Base-by-base conservation (phyloP, 2,888 invertebrate species). In the Blastobasis lacticolella region DNA sequence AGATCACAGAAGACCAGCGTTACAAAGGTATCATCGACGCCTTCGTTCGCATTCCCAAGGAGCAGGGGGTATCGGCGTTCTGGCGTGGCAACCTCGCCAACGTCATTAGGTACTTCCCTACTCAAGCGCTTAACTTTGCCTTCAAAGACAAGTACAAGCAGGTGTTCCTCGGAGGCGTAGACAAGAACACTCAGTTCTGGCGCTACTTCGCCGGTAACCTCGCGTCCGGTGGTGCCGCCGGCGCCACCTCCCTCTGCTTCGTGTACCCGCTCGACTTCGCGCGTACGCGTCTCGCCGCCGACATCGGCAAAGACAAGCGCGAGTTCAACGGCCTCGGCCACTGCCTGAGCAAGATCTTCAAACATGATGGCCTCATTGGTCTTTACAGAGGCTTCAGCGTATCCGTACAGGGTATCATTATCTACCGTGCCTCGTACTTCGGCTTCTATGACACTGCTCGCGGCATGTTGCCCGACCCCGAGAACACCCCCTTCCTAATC, bases 81-180 rank as follows among this genome's bases (percentile, higher is more conserved):
- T 98, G 97, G 97, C 94, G 97, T 83, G 97, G 97, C 84, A 98
- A 98, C 89, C 82, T 96, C 73, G 97, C 97, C 81, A 98, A 98
- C 88, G 97, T 97, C 71, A 95, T 98, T 90, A 92, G 97, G 82
- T 97, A 97, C 87, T 97, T 97, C 91, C 97, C 97, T 64, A 97
- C 97, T 49, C 97, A 97, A 86, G 97, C 97, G 63, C 91, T 97
- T 66, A 97, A 97, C 91, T 97, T 97, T 85, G 97, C 97, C 67
- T 97, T 97, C 91, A 97, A 97, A 88, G 98, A 98, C 90, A 86
- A 96, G 84, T 97, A 97, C 91, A 97, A 98, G 92, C 91, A 94
- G 84, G 77, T 97, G 64, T 97, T 98, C 90, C 90, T 97, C 74
- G 94, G 93, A 52, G 95, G 94, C 53, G 94, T 97, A 53, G 95